Evolutionary conservation across 2,888 invertebrate species (phyloP).

Genomic region (Pecten maximus): DNA sequence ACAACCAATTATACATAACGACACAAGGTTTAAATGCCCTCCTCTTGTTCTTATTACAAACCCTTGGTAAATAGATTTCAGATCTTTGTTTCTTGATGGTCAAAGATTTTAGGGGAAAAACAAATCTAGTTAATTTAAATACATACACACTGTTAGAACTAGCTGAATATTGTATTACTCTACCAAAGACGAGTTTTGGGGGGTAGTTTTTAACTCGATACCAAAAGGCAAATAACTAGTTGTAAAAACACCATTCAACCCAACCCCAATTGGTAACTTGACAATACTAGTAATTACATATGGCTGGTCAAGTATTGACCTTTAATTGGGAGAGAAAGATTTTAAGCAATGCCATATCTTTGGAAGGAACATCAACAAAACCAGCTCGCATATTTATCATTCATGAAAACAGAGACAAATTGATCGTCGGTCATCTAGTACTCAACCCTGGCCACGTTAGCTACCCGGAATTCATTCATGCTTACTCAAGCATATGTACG

Average conservation of each 20-base stretch:
- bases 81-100: neutral
- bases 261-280: neutral
- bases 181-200: neutral
- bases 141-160: neutral
- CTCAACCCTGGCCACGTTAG: neutral
- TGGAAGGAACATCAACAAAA: neutral
- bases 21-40: neutral
- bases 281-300: slow-evolving; percentile 2
- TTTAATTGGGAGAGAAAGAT: neutral
- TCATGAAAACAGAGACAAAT: neutral
- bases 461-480: slow-evolving; percentile 27
- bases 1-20: neutral
- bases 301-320: neutral
- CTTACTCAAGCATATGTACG: neutral
- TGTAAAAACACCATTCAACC: neutral
- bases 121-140: neutral
- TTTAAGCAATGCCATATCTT: slow-evolving; percentile 9
- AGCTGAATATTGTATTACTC: neutral
- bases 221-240: neutral
- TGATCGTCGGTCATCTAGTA: slow-evolving; percentile 26
- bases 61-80: neutral
- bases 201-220: neutral
- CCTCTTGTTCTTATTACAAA: neutral
- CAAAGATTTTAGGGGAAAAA: neutral
- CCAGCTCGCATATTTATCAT: neutral